phyloP scores from a whole-genome alignment of 2,797 vertebrate genomes.

The Poecilia picta region DNA sequence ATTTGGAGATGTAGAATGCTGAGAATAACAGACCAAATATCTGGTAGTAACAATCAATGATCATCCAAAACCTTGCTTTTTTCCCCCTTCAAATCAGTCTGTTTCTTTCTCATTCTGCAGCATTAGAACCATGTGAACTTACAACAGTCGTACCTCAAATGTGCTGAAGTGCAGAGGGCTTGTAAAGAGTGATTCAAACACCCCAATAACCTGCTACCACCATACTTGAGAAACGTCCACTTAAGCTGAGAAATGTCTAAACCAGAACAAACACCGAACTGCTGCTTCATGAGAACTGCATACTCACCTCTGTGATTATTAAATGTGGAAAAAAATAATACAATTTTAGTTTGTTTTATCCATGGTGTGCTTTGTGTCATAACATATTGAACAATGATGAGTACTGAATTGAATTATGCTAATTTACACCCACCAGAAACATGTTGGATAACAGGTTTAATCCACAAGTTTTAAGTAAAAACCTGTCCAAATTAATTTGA shows the following conservation, averaged over 20 bases:
- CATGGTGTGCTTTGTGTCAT: neutral
- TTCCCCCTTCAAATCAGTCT: neutral
- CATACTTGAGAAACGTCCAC: neutral
- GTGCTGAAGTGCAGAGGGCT: neutral
- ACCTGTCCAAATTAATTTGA: slow-evolving; percentile 10
- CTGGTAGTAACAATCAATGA: neutral
- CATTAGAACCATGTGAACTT: neutral
- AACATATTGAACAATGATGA: slow-evolving; percentile 22
- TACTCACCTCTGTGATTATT: neutral
- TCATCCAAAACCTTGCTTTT: neutral
- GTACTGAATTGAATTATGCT: slow-evolving; percentile 34
- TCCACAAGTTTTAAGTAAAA: slow-evolving; percentile 4
- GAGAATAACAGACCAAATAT: neutral
- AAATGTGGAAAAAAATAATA: neutral
- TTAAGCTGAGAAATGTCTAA: neutral
- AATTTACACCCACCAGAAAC: slow-evolving; percentile 28
- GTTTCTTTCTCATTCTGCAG: neutral
- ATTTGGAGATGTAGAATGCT: neutral
- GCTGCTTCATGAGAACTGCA: neutral
- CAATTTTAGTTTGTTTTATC: slow-evolving; percentile 11
- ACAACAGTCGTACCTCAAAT: neutral
- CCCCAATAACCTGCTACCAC: neutral
- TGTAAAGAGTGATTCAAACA: neutral
- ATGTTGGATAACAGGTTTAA: slow-evolving; percentile 31
- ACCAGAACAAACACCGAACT: neutral